phyloP scores from a whole-genome alignment of 2,888 invertebrate species.

The Cheilosia scutellata region DNA sequence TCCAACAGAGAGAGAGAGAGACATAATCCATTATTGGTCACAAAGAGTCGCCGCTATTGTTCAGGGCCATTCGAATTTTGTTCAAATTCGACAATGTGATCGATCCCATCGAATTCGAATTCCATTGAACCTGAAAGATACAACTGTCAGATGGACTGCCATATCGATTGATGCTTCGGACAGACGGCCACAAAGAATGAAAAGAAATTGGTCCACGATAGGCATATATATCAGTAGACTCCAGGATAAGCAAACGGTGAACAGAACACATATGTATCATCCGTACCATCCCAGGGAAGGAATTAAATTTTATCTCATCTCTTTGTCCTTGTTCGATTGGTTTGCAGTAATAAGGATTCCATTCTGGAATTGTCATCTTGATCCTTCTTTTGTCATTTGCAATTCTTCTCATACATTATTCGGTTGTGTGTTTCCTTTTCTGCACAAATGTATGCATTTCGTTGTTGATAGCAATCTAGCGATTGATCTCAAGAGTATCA shows the following conservation, averaged over 20 bases:
- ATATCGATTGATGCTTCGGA: slow-evolving; percentile 59
- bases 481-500: slow-evolving; percentile 71
- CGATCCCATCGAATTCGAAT: slow-evolving; percentile 53
- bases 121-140: slow-evolving; percentile 71
- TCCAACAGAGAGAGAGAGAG: background rate
- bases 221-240: slow-evolving; percentile 13
- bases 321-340: slow-evolving; percentile 72
- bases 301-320: slow-evolving; percentile 72
- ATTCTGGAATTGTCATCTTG: slow-evolving; percentile 73
- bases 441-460: slow-evolving; percentile 33
- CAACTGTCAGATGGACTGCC: slow-evolving; percentile 73
- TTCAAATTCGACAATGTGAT: slow-evolving; percentile 63
- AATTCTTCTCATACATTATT: slow-evolving; percentile 36
- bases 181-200: slow-evolving; percentile 43
- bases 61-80: slow-evolving; percentile 46
- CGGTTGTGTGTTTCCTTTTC: background rate
- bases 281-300: slow-evolving; percentile 25
- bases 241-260: slow-evolving; percentile 18
- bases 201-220: slow-evolving; percentile 26
- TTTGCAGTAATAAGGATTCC: slow-evolving; percentile 69
- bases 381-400: slow-evolving; percentile 53
- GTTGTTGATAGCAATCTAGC: slow-evolving; percentile 63
- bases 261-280: too few species aligned
- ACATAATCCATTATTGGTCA: slow-evolving; percentile 67
- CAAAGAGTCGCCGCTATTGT: slow-evolving; percentile 68